Conservation (phyloP, 2,797 vertebrate species). For the Sylvia borin region DNA sequence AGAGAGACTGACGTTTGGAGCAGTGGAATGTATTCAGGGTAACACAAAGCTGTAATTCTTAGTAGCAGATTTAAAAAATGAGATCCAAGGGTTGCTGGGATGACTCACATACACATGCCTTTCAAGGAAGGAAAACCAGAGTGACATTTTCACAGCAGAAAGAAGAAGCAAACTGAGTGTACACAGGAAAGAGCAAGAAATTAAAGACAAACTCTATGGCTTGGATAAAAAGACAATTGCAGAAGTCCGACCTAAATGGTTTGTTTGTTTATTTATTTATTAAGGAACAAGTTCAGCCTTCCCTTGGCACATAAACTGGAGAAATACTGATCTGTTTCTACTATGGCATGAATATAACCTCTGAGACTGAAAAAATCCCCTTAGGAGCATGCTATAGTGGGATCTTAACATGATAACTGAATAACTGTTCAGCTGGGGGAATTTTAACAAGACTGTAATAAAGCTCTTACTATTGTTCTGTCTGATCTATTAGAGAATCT, state of each 20-base stretch:
- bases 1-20: neutral
- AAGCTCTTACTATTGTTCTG: slow-evolving; percentile 69
- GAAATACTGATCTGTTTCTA: neutral
- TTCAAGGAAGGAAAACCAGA: neutral
- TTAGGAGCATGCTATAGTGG: neutral
- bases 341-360: neutral
- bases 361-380: neutral
- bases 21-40: neutral
- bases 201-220: neutral
- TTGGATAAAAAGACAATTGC: neutral
- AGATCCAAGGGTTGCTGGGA: neutral
- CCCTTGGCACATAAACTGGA: neutral
- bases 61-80: neutral
- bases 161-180: neutral
- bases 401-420: slow-evolving; percentile 36
- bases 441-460: slow-evolving; percentile 68
- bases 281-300: neutral
- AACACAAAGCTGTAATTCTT: neutral
- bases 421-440: slow-evolving; percentile 36
- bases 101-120: neutral
- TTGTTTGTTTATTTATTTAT: neutral
- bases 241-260: neutral
- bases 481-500: slow-evolving; percentile 41
- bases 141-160: neutral
- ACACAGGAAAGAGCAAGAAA: neutral